Conservation (phyloP, 1,140 invertebrate genomes). For the Brachionus angularis region DNA sequence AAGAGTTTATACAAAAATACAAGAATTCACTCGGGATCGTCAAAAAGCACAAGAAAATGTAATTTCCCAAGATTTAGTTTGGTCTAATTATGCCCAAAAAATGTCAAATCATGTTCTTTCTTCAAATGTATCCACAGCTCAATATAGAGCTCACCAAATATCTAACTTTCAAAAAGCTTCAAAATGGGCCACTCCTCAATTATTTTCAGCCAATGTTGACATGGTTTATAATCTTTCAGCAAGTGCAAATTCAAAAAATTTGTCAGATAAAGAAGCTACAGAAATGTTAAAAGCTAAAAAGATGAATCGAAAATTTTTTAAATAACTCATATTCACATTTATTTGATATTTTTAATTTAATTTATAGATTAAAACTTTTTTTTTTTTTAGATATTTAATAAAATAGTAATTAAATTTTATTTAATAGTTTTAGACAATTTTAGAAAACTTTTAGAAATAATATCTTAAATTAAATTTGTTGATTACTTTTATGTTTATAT, state of each 20-base stretch:
- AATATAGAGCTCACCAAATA: background rate
- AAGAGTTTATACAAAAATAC: constrained; percentile 9
- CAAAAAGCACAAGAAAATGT: background rate
- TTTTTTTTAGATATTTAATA: too few species aligned
- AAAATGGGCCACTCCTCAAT: background rate
- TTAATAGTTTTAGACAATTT: too few species aligned
- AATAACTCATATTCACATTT: too few species aligned
- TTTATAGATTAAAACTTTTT: too few species aligned
- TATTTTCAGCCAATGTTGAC: background rate
- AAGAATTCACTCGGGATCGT: constrained; percentile 8
- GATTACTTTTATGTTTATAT: too few species aligned
- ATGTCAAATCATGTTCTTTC: constrained; percentile 6
- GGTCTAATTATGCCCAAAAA: constrained; percentile 19
- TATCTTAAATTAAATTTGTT: too few species aligned
- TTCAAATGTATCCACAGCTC: background rate
- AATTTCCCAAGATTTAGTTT: background rate
- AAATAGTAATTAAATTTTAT: too few species aligned
- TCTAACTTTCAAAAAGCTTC: background rate
- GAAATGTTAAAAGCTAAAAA: background rate
- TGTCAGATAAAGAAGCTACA: background rate
- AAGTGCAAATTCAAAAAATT: background rate
- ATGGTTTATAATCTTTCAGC: background rate
- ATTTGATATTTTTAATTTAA: too few species aligned
- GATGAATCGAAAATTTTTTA: constrained; percentile 17
- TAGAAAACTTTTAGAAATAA: too few species aligned